These are phyloP conservation scores for Brevimyrus niger DNA, from an alignment of 2,113 vertebrate species.

Conservation along the genomic window DNA sequence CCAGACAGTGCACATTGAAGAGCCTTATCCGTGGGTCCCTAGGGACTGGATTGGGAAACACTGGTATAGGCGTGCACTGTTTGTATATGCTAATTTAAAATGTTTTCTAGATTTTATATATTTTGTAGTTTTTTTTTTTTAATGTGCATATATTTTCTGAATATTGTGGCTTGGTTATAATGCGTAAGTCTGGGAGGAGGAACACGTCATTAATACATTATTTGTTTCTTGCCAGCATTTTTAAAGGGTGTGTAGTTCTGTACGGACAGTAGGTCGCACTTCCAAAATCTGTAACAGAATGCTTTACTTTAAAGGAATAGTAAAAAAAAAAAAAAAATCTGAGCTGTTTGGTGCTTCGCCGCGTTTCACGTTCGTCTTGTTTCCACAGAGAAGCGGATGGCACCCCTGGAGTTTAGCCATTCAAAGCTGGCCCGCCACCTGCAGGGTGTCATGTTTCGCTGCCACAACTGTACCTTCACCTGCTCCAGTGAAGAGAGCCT, in stretches of 20 bases:
- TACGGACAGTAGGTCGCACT: not conserved
- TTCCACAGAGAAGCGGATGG: conserved; percentile 85
- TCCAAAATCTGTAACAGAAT: not conserved
- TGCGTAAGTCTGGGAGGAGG: not conserved
- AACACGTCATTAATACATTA: not conserved
- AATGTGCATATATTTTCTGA: not conserved
- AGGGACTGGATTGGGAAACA: not conserved
- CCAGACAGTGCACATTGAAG: not conserved
- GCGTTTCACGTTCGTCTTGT: conserved; percentile 9
- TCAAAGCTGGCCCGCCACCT: conserved; percentile 94
- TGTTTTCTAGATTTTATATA: not conserved
- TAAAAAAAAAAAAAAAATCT: not conserved
- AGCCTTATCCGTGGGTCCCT: not conserved
- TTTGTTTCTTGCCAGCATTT: not conserved
- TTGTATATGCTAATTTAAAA: not conserved
- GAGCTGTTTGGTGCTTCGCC: not conserved
- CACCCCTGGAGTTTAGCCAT: conserved; percentile 90
- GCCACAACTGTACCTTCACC: conserved; percentile 96
- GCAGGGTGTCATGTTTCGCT: conserved; percentile 90
- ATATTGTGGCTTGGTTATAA: not conserved
- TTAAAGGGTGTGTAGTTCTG: not conserved
- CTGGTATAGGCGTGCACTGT: not conserved
- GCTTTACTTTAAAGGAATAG: not conserved
- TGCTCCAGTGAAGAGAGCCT: conserved; percentile 91
- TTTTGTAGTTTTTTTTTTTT: not conserved